Conservation (phyloP, 1,140 invertebrate genomes). For the Philopotamus ludificatus region DNA sequence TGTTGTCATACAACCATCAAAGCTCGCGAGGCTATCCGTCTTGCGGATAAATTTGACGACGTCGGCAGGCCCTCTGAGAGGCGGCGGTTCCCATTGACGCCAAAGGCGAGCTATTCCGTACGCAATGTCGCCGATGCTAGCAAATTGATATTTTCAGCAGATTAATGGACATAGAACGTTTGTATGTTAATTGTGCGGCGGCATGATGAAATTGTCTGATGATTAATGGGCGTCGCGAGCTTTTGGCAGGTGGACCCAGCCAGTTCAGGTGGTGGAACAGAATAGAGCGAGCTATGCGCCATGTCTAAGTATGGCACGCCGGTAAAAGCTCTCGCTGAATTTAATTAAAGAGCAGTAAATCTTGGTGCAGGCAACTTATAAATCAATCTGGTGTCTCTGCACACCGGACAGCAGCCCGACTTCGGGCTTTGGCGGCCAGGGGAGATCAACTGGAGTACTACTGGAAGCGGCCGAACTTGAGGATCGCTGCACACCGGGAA, state of each 20-base stretch:
- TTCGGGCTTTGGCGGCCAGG: not conserved
- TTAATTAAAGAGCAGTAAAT: constrained; percentile 43
- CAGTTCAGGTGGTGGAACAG: constrained; percentile 11
- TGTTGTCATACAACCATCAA: no score
- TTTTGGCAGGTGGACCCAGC: not conserved
- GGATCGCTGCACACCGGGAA: no score
- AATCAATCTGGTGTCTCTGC: constrained; percentile 39
- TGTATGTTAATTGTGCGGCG: not conserved
- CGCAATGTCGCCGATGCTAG: no score
- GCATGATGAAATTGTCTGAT: not conserved
- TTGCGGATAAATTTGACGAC: no score
- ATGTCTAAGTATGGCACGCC: constrained; percentile 16
- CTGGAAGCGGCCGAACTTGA: no score
- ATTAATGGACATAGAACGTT: no score
- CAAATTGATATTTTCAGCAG: no score
- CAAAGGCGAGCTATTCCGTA: no score
- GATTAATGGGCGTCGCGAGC: not conserved
- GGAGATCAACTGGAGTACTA: no score
- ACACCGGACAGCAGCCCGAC: constrained; percentile 12
- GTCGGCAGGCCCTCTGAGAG: no score
- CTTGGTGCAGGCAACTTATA: constrained; percentile 35
- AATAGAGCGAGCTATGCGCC: constrained; percentile 17
- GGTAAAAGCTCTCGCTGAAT: constrained; percentile 34
- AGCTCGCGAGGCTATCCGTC: no score
- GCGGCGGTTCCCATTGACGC: no score